These are phyloP conservation scores for Chorisops tibialis DNA, from an alignment of 2,888 invertebrate species.

Conservation along the genomic window DNA sequence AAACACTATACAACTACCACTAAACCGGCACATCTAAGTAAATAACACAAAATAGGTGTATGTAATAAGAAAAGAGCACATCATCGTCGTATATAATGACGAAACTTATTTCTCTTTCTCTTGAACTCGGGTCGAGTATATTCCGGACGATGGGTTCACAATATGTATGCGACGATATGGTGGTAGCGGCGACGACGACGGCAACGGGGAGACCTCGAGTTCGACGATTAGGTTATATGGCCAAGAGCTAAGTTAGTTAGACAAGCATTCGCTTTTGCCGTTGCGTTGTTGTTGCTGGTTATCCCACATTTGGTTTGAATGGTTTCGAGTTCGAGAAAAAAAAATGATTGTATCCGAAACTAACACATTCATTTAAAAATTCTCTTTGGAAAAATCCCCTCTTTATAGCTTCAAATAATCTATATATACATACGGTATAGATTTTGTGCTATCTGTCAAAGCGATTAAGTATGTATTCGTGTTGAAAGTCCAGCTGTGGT, in stretches of 20 bases:
- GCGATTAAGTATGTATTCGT: constrained; percentile 9
- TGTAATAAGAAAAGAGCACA: constrained; percentile 23
- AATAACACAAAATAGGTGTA: constrained; percentile 18
- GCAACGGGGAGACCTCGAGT: too few species aligned
- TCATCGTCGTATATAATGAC: constrained; percentile 24
- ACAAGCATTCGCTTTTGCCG: constrained; percentile 4
- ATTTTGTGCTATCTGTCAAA: constrained; percentile 23
- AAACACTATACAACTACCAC: too few species aligned
- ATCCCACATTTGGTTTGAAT: constrained; percentile 12
- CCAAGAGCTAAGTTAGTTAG: too few species aligned
- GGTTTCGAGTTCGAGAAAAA: constrained; percentile 9
- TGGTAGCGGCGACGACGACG: too few species aligned
- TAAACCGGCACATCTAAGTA: constrained; percentile 6
- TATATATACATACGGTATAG: constrained; percentile 4
- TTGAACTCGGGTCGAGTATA: constrained; percentile 7
- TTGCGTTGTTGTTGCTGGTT: constrained; percentile 11
- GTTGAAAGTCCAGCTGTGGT: constrained; percentile 19
- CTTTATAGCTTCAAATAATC: constrained; percentile 1
- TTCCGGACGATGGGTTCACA: not conserved
- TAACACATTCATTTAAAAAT: constrained; percentile 21
- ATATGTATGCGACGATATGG: not conserved
- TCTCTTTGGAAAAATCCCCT: constrained; percentile 22
- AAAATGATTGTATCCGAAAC: not conserved
- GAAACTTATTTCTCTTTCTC: constrained; percentile 25
- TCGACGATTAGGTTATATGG: too few species aligned